Conservation (phyloP, 2,113 vertebrate genomes). For the Thermophis baileyi region DNA sequence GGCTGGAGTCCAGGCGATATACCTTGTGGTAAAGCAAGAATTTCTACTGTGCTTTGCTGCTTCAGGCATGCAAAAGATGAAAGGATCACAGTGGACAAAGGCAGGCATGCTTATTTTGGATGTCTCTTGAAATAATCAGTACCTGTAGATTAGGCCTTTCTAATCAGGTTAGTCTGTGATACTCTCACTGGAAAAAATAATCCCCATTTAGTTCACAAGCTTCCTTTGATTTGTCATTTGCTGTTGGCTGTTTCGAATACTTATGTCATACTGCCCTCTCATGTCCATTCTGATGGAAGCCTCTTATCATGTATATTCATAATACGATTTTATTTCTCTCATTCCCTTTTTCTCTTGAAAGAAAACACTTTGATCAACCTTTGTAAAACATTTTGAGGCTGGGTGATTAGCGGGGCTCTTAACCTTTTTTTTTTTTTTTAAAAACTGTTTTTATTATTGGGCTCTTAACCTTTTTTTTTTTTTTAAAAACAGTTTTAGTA, state of each 20-base stretch:
- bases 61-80: background rate
- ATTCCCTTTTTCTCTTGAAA: background rate
- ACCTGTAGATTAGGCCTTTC: background rate
- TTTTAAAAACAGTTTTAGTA: background rate
- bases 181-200: background rate
- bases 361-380: background rate
- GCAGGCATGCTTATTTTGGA: background rate
- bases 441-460: too few species aligned
- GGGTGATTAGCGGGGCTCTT: background rate
- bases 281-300: background rate
- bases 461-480: background rate
- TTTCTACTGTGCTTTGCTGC: background rate
- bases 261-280: conserved; percentile 53
- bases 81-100: background rate
- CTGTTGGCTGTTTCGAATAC: rapidly evolving
- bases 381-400: background rate
- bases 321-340: background rate
- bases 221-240: background rate
- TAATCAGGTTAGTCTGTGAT: background rate
- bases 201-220: rapidly evolving
- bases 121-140: background rate
- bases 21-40: background rate
- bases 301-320: background rate
- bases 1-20: background rate
- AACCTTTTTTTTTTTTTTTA: background rate